Evolutionary conservation across 1,140 invertebrate species (phyloP).

Genomic region (Stratiolaelaps scimitus): DNA sequence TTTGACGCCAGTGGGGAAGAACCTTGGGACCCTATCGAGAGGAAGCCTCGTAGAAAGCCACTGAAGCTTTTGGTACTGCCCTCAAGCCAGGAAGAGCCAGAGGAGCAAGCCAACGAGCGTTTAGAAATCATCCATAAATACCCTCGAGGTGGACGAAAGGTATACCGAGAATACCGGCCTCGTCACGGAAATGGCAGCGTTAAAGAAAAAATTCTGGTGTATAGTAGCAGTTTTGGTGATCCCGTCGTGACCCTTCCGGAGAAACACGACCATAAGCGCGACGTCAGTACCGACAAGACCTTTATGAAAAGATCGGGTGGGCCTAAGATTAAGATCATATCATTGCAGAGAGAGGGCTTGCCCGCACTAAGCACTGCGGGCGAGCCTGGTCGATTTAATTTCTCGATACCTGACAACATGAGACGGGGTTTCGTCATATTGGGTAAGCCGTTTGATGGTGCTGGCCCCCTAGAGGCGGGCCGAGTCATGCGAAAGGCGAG

Average conservation of each 20-base stretch:
- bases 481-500: slow-evolving; percentile 3
- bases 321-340: slow-evolving; percentile 12
- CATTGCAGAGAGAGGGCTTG: neutral
- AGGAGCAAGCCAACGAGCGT: slow-evolving; percentile 13
- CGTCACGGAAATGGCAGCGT: neutral
- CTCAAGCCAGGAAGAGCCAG: slow-evolving; percentile 1
- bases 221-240: slow-evolving; percentile 7
- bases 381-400: no score
- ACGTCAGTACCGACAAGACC: neutral
- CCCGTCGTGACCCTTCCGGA: slow-evolving; percentile 2
- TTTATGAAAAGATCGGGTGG: slow-evolving; percentile 10
- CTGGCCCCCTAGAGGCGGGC: neutral
- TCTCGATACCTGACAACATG: neutral
- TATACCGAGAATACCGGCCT: slow-evolving; percentile 20
- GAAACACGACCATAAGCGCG: slow-evolving; percentile 19
- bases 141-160: neutral
- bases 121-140: slow-evolving; percentile 18
- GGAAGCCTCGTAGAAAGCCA: neutral
- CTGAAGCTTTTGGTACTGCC: slow-evolving; percentile 7
- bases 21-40: neutral
- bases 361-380: neutral
- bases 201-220: slow-evolving; percentile 8
- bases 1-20: slow-evolving; percentile 8
- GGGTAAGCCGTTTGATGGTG: slow-evolving; percentile 1
- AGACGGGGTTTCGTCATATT: slow-evolving; percentile 10